A percentile compares a stretch with the other conserved stretches of the same genome.
Evolutionary conservation across 2,797 vertebrate genomes (phyloP).

Genomic region (Nasua narica): DNA sequence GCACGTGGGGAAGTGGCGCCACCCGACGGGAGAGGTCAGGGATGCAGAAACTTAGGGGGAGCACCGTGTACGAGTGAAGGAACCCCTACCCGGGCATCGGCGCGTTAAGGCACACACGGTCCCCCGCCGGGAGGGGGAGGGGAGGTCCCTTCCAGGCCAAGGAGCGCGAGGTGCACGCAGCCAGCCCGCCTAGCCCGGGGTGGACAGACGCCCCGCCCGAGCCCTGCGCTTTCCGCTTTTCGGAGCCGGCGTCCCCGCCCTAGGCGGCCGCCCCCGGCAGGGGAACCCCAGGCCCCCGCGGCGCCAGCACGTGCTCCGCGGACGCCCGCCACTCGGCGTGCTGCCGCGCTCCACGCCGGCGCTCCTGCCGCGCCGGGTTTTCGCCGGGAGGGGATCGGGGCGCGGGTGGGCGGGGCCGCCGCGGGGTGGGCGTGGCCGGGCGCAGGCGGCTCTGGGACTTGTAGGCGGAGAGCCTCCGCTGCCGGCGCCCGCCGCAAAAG

Average conservation of each 20-base stretch:
- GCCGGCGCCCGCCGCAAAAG: background rate
- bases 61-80: accelerated
- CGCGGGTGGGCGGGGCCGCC: background rate
- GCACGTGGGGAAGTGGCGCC: background rate
- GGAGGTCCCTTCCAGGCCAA: background rate
- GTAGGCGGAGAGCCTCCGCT: background rate
- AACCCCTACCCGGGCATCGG: background rate
- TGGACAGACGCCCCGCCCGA: background rate
- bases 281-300: background rate
- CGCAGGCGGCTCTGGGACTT: conserved; percentile 58
- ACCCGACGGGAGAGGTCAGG: background rate
- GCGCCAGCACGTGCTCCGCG: background rate
- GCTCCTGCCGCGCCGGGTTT: background rate
- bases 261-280: accelerated
- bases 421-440: background rate
- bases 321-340: background rate
- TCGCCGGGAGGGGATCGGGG: background rate
- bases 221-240: background rate
- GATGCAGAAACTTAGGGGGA: background rate
- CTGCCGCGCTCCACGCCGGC: background rate
- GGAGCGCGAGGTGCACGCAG: background rate
- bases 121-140: background rate
- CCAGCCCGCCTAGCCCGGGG: background rate
- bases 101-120: background rate
- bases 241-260: accelerated